These are phyloP conservation scores for Tetragonisca angustula DNA, from an alignment of 2,888 invertebrate genomes.

Conservation along the genomic window DNA sequence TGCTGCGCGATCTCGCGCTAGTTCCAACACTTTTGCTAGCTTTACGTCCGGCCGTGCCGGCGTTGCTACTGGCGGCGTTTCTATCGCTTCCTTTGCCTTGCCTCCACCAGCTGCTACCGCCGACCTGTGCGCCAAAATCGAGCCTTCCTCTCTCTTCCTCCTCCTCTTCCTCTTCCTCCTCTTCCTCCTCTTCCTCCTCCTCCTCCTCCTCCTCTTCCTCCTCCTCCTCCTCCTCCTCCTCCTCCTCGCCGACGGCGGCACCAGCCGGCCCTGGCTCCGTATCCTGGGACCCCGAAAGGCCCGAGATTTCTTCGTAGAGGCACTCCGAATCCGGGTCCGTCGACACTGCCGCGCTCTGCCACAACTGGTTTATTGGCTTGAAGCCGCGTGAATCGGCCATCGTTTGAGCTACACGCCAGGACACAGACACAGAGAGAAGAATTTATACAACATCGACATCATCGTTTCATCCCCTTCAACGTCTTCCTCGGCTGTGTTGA, in stretches of 20 bases:
- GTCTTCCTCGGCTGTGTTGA: constrained; percentile 50
- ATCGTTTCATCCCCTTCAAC: constrained; percentile 23
- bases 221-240: constrained; percentile 78
- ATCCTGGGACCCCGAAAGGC: constrained; percentile 79
- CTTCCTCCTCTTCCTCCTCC: constrained; percentile 5
- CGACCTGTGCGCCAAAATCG: constrained; percentile 69
- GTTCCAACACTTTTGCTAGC: constrained; percentile 48
- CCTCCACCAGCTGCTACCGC: constrained; percentile 68
- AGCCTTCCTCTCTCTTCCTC: constrained; percentile 70
- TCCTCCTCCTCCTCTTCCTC: constrained; percentile 79
- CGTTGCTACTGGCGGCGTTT: constrained; percentile 12
- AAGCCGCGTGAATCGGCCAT: constrained; percentile 83
- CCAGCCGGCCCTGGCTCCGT: constrained; percentile 70
- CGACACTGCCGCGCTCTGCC: constrained; percentile 80
- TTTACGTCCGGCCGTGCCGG: constrained; percentile 51
- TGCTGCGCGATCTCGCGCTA: constrained; percentile 65
- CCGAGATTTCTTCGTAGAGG: constrained; percentile 82
- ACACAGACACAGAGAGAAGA: constrained; percentile 62
- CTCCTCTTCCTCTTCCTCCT: constrained; percentile 75
- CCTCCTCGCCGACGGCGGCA: constrained; percentile 66
- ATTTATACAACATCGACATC: constrained; percentile 48
- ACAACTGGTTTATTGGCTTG: constrained; percentile 83
- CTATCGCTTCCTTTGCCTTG: constrained; percentile 39
- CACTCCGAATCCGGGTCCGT: constrained; percentile 83
- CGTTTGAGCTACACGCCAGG: constrained; percentile 76